Evolutionary conservation across 2,797 vertebrate species (phyloP).

Genomic region (Chelmon rostratus): DNA sequence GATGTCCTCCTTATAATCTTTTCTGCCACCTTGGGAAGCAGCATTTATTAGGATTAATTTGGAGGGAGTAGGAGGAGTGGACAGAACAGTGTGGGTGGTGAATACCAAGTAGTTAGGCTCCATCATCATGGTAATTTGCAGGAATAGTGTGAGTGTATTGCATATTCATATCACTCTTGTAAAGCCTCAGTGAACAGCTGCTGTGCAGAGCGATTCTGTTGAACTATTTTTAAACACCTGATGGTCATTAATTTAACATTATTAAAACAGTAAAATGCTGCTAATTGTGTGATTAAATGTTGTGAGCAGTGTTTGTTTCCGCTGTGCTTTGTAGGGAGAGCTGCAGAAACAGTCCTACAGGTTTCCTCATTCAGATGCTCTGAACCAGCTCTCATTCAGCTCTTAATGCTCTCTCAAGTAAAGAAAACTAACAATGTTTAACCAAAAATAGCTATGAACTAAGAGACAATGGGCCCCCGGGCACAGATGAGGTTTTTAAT

Average conservation of each 20-base stretch:
- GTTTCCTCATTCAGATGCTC: not conserved
- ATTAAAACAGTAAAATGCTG: constrained; percentile 48
- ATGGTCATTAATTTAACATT: constrained; percentile 51
- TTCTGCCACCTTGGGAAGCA: constrained; percentile 44
- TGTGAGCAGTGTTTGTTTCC: not conserved
- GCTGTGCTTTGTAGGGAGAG: not conserved
- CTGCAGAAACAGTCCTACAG: constrained; percentile 8
- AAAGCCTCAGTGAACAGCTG: constrained; percentile 53
- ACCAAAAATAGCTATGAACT: not conserved
- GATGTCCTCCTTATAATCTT: constrained; percentile 56
- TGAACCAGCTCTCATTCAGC: not conserved
- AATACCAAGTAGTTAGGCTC: constrained; percentile 39
- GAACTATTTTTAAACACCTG: constrained; percentile 38
- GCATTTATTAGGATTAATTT: constrained; percentile 69
- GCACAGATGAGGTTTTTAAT: not conserved
- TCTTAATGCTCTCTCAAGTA: not conserved
- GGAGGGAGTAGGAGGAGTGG: constrained; percentile 21
- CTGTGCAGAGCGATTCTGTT: constrained; percentile 33
- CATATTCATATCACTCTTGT: constrained; percentile 38
- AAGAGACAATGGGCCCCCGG: not conserved
- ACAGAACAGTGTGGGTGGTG: constrained; percentile 31
- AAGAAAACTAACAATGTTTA: not conserved
- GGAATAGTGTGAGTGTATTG: constrained; percentile 27
- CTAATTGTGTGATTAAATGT: constrained; percentile 38
- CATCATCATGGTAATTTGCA: constrained; percentile 57